Evolutionary conservation across 2,797 vertebrate species (phyloP), one percentile per base, ranked within the genome.

Genomic region (Sandelia bainsii): DNA sequence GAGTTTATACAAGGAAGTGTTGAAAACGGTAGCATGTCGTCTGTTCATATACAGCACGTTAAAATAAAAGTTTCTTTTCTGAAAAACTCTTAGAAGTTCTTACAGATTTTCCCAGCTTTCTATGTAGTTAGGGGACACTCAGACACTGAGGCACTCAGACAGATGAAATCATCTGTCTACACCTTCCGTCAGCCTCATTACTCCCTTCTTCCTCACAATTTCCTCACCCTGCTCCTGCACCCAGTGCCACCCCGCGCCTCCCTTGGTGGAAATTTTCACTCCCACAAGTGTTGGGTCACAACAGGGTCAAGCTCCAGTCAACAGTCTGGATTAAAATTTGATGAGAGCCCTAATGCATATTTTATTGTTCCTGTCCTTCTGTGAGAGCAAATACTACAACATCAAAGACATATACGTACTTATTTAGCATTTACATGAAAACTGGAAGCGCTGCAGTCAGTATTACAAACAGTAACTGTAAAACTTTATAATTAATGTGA

Each of bases 241-340:
- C 82, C 69, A 19, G 25, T 7, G 16, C 59, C 66, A 62, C 66
- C 74, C 40, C 40, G 0, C 62, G 14, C 75, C 54, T 84, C 79
- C 79, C 82, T 73, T 9, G 1, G 78, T 49, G 58, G 71, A 89
- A 84, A 88, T 89, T 88, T 91, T 82, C 88, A 71, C 87, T 89
- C 81, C 77, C 23, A 54, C 77, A 86, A 85, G 91, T 89, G 90
- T 90, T 73, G 89, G 91, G 88, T 91, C 90, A 75, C 84, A 46
- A 32, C 1, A 17, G 89, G 92, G 91, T 91, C 92, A 92, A 91
- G 54, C 80, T 86, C 84, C 74, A 91, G 90, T 92, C 90, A 91
- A 90, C 90, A 85, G 84, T 75, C 72, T 79, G 84, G 87, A 92
- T 92, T 88, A 92, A 93, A 91, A 85, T 92, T 92, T 90, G 83